phyloP scores from a whole-genome alignment of 1,140 invertebrate species.

The Drosophila pseudoobscura region DNA sequence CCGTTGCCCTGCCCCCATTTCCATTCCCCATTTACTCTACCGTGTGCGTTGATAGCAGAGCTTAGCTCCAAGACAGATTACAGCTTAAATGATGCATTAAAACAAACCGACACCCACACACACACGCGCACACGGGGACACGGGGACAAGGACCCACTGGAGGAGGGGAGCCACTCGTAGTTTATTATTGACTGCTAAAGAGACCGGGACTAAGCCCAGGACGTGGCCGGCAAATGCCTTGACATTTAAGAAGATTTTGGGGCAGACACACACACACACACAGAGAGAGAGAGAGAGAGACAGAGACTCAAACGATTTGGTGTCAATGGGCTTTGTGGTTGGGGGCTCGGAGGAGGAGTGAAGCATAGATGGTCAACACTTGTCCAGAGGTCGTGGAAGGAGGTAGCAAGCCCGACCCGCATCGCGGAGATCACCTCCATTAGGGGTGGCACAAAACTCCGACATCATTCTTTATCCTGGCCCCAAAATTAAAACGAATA shows the following conservation, averaged over 20 bases:
- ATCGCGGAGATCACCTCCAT: too few relatives aligned
- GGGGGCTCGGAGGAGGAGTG: background rate
- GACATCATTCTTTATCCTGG: too few relatives aligned
- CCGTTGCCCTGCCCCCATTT: conserved; percentile 7
- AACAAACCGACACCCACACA: conserved; percentile 37
- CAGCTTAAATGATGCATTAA: conserved; percentile 67
- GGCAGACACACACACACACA: conserved; percentile 2
- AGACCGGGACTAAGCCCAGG: conserved; percentile 46
- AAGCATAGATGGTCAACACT: conserved; percentile 8
- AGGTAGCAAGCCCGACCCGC: too few relatives aligned
- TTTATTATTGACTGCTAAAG: conserved; percentile 62
- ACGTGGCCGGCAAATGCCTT: conserved; percentile 41
- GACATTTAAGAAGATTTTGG: conserved; percentile 56
- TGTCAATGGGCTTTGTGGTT: conserved; percentile 31
- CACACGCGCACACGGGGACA: conserved; percentile 1
- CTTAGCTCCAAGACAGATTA: conserved; percentile 61
- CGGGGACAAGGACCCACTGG: background rate
- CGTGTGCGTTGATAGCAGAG: conserved; percentile 51
- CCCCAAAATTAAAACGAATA: too few relatives aligned
- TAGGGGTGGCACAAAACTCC: too few relatives aligned
- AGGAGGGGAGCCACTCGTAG: background rate
- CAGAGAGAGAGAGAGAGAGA: background rate
- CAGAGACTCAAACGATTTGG: conserved; percentile 13
- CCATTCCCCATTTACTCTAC: conserved; percentile 6
- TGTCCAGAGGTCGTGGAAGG: background rate